phyloP scores from a whole-genome alignment of 1,140 invertebrate genomes.

The Drosophila navojoa region DNA sequence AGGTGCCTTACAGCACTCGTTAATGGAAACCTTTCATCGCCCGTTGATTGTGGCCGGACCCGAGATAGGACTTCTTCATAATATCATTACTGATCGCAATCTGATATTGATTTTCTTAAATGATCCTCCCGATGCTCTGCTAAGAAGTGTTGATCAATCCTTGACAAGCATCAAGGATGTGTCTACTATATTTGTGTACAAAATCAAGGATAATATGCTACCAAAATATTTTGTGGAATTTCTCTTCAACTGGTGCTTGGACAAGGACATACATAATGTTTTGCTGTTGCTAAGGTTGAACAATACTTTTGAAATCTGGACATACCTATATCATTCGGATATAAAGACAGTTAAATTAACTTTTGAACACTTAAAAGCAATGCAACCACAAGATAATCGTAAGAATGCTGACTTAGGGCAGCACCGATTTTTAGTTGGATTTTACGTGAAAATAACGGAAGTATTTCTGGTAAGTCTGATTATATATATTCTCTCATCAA shows the following conservation, averaged over 20 bases:
- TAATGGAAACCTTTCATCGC: conserved; percentile 6
- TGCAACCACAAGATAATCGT: neutral
- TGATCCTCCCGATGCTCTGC: neutral
- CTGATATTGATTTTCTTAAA: conserved; percentile 4
- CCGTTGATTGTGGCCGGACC: conserved; percentile 1
- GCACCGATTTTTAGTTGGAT: neutral
- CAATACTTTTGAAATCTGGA: neutral
- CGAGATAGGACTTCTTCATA: neutral
- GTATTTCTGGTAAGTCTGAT: conserved; percentile 16
- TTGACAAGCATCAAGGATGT: neutral
- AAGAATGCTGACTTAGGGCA: neutral
- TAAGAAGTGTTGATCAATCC: neutral
- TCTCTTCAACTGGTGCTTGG: conserved; percentile 4
- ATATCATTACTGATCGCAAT: neutral
- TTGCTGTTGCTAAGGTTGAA: neutral
- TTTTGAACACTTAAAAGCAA: too few species aligned
- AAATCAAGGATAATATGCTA: neutral
- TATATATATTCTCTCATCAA: neutral
- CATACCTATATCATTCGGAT: neutral
- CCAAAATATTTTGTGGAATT: neutral
- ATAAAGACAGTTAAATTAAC: neutral
- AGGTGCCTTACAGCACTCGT: neutral
- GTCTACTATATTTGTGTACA: conserved; percentile 2
- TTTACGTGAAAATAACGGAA: neutral
- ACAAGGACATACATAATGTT: neutral